Evolutionary conservation across 2,888 invertebrate species (phyloP), one percentile per base, ranked within the genome.

Genomic region (Julus scandinavius): DNA sequence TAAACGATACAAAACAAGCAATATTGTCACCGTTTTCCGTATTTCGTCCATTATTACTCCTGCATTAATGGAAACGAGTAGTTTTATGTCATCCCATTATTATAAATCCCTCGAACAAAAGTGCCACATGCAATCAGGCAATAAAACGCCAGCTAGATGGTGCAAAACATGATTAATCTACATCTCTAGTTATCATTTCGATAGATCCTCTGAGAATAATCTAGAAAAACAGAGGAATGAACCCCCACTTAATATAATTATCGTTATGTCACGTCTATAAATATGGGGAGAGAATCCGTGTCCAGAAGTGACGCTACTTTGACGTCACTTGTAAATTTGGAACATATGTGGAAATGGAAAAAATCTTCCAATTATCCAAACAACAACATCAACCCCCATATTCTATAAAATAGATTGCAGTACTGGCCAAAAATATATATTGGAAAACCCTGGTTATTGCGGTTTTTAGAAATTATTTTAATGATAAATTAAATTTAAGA

Each of bases 41-140:
- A 38, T 38, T 15, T 13, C 80, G 11, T 80, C 38, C 80, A 80
- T 80, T 80, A 80, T 15, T 38, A 80, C 80, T 13, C 13, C 3
- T 38, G 80, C 80, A 38, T 80, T 80, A 80, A 80, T 80, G 80
- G 38, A 38, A 38, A 80, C 13, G 9, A 38, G 38, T 38, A 80
- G 80, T 80, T 80, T 80, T 80, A 80, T 80, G 80, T 80, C 13
- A 9, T 13, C 38, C 13, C 38, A 38, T 80, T 80, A 80, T 80
- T 80, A 80, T 80, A 80, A 80, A 80, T 80, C 80, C 80, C 29
- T 5, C 80, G 38, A 80, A 80, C 80, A 80, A 80, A 72, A 20
- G 38, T 29, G 15, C 0, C 80, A 15, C 80, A 80, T 80, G 80
- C 80, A 38, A 80, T 38, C 11, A 38, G 38, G 80, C 80, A 80